Conservation (phyloP, 2,113 vertebrate species). For the Microtus ochrogaster region DNA sequence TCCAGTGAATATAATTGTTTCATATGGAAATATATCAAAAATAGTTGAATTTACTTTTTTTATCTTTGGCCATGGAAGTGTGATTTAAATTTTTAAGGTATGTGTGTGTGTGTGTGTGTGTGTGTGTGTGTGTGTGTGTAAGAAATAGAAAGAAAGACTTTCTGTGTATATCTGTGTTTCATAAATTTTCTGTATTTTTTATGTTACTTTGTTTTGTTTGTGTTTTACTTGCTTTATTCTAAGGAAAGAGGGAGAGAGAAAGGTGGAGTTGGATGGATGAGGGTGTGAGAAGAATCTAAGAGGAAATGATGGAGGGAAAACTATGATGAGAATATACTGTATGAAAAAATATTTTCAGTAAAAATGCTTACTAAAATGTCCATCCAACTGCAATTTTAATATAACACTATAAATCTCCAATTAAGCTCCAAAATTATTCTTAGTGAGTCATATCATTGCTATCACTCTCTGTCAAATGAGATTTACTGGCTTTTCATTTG, state of each 20-base stretch:
- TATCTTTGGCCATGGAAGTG: neutral
- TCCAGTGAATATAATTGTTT: neutral
- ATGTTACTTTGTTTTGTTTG: neutral
- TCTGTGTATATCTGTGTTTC: neutral
- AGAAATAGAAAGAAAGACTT: too few species aligned
- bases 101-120: neutral
- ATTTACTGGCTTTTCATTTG: neutral
- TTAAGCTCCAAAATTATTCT: neutral
- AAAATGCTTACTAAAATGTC: neutral
- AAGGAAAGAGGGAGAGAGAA: neutral
- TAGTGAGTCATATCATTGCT: neutral
- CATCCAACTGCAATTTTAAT: neutral
- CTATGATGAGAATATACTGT: neutral
- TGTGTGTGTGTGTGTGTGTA: too few species aligned
- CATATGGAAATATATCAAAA: neutral
- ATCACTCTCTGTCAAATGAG: neutral
- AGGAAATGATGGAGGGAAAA: neutral
- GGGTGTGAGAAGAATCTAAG: neutral
- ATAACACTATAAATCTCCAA: neutral
- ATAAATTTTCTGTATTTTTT: neutral
- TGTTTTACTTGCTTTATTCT: neutral
- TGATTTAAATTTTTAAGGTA: neutral
- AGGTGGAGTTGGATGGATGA: neutral
- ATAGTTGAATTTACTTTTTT: neutral
- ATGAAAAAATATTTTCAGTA: neutral